Evolutionary conservation across 2,113 vertebrate species (phyloP).

Genomic region (Bubalus kerabau): DNA sequence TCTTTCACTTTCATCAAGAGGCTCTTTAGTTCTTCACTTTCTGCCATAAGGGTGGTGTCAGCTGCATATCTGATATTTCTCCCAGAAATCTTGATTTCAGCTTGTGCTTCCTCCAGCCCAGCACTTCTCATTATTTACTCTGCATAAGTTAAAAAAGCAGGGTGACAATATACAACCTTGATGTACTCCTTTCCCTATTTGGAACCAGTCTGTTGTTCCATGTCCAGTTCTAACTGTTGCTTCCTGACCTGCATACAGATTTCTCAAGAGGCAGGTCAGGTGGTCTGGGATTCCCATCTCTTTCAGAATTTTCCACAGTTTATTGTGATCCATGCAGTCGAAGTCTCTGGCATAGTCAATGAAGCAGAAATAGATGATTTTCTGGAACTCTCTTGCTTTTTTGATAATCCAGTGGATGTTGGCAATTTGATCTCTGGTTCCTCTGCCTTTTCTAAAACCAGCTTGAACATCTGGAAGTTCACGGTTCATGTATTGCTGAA

Average conservation of each 20-base stretch:
- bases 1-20: background rate
- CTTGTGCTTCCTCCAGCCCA: background rate
- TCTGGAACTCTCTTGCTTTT: background rate
- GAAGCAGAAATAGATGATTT: background rate
- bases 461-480: background rate
- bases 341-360: background rate
- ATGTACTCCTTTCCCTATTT: background rate
- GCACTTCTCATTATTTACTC: background rate
- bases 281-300: background rate
- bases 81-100: background rate
- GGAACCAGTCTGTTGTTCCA: background rate
- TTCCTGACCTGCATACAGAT: background rate
- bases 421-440: background rate
- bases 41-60: background rate
- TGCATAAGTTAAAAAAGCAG: background rate
- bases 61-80: background rate
- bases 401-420: background rate
- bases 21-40: background rate
- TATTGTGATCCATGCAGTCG: background rate
- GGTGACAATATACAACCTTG: background rate
- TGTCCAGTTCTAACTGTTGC: background rate
- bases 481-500: background rate
- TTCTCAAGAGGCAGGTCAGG: background rate
- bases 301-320: background rate
- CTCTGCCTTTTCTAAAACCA: background rate